Base-by-base conservation (phyloP, 2,888 invertebrate genomes). In the Steromphala cineraria region DNA sequence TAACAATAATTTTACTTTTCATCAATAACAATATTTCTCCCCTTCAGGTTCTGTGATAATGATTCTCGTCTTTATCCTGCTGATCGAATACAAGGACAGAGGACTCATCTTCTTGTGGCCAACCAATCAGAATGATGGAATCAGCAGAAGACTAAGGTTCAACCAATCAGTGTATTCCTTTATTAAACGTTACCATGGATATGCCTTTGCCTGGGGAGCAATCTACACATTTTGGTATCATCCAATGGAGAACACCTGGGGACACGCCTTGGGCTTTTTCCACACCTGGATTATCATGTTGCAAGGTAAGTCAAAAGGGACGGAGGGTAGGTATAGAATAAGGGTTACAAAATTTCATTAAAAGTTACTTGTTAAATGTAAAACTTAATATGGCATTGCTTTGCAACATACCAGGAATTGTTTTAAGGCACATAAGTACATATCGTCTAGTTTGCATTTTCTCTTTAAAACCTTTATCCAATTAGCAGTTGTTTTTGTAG, bases 191-290 rank as follows among this genome's bases (percentile, higher is more conserved):
- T 86, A 84, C 83, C 86, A 86, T 79, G 86, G 86, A 19, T 86
- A 86, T 76, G 81, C 83, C 7, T 86, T 83, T 67, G 67, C 84
- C 15, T 86, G 86, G 86, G 86, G 80, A 2, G 78, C 81, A 24
- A 79, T 84, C n/a, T 86, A 83, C 67, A 86, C 86, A 8, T 86
- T 86, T 75, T 86, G 86, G 86, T 86, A 86, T 55, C 86, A 86
- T 67, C 86, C 86, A 8, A 84, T 86, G 85, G 86, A 86, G 75
- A 86, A 86, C 78, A 86, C 86, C 0, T 78, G 75, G 80, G 86
- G 86, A 0, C 86, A 86, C 77, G 86, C 80, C 4, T 67, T 85
- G 55, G 86, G 86, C 4, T 83, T 85, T 75, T 53, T 81, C 17
- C 81, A 86, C 75, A 85, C 85, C 8, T 86, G 82, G 82, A 75